Conservation (phyloP, 2,113 vertebrate species). For the Anas platyrhynchos region DNA sequence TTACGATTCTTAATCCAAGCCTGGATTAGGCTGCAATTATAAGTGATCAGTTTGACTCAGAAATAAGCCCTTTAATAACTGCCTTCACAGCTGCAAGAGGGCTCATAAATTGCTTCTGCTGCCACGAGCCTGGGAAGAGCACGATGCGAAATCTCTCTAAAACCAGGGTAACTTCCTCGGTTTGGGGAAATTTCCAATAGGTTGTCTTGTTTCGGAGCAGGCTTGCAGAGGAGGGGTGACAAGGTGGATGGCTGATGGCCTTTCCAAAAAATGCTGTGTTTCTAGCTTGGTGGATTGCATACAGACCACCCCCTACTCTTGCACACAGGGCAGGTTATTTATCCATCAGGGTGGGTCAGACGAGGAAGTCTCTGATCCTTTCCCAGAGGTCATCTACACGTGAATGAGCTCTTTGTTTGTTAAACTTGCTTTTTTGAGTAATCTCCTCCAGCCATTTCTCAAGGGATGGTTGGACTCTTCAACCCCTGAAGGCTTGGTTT, state of each 20-base stretch:
- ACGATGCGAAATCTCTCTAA: rapidly evolving
- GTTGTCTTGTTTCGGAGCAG: background rate
- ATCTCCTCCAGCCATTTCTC: background rate
- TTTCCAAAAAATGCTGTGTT: background rate
- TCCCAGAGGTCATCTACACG: background rate
- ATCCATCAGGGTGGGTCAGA: background rate
- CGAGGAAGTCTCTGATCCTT: background rate
- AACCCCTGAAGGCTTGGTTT: background rate
- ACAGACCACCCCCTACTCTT: background rate
- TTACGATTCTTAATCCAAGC: background rate
- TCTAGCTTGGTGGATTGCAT: background rate
- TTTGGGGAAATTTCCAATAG: too few species aligned
- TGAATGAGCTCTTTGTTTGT: background rate
- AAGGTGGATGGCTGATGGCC: background rate
- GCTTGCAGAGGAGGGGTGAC: background rate
- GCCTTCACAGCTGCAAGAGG: background rate
- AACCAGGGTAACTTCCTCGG: background rate
- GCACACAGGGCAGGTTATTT: background rate
- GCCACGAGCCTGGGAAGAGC: rapidly evolving
- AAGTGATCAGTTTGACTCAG: background rate
- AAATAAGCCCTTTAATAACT: background rate
- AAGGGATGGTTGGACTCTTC: background rate
- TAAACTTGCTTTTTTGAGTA: too few species aligned
- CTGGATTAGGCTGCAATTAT: background rate
- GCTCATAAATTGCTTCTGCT: background rate